Base-by-base conservation (phyloP, 2,797 vertebrate genomes). In the Uromys caudimaculatus region DNA sequence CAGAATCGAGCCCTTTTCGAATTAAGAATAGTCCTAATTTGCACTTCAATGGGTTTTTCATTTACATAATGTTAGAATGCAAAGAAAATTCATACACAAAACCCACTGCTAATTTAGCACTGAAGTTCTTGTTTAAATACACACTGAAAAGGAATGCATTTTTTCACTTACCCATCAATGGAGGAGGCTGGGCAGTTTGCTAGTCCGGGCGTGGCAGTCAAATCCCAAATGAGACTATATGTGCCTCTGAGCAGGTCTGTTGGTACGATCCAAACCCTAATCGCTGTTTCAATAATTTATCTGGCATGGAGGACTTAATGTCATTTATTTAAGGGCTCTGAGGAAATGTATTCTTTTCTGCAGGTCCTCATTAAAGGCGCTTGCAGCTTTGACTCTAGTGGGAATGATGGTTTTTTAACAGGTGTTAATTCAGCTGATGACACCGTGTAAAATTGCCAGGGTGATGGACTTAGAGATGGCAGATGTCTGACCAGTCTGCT, bases 11-110 rank as follows among this genome's bases (percentile, higher is more conserved):
- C 62, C 94, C 79, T 88, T 88, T 93, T 69, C 84, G 96, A 97
- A 97, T 96, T 94, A 97, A 96, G 95, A 97, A 95, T 96, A 97
- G 96, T 95, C 96, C 95, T 96, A 88, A 95, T 97, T 97, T 95
- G 97, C 92, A 96, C 97, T 97, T 95, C 67, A 44, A 94, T 96
- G 82, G 92, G 73, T 75, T 95, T 95, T 97, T 94, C 96, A 97
- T 97, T 97, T 97, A 95, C 95, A 96, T 96, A 97, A 96, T 94
- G 94, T 96, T 97, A 92, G 93, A 92, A 95, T 94, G 97, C 95
- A 97, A 95, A 97, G 95, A 93, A 97, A 97, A 94, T 96, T 97
- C 96, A 96, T 96, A 97, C 79, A 91, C 75, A 92, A 90, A 97
- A 93, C 69, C 41, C 79, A 84, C 76, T 96, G 93, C 93, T 86